These are phyloP conservation scores for Lissonota sp. DNA, from an alignment of 2,888 invertebrate species.

Conservation along the genomic window DNA sequence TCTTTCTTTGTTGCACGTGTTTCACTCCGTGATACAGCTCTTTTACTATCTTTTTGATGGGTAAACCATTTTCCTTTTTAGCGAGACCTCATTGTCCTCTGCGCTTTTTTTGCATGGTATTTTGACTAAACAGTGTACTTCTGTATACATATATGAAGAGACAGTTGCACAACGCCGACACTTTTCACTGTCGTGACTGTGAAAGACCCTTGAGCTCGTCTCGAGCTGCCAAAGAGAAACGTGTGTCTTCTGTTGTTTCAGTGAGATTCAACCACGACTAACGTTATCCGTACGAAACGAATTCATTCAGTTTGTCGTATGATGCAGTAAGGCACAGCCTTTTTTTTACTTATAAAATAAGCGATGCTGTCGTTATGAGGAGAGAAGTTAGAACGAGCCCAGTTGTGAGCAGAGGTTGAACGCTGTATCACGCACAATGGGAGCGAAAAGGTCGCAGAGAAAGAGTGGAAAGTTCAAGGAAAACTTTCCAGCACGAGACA, in stretches of 20 bases:
- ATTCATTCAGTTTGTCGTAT: constrained; percentile 11
- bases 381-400: constrained; percentile 38
- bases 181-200: constrained; percentile 42
- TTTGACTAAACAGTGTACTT: not conserved
- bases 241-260: constrained; percentile 5
- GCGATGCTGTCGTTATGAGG: constrained; percentile 42
- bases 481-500: constrained; percentile 4
- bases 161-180: constrained; percentile 3
- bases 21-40: constrained; percentile 4
- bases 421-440: constrained; percentile 10
- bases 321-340: constrained; percentile 24
- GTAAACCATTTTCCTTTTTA: constrained; percentile 27
- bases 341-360: constrained; percentile 10
- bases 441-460: constrained; percentile 32
- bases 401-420: constrained; percentile 16
- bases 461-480: constrained; percentile 57
- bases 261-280: constrained; percentile 7
- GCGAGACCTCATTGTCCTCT: constrained; percentile 15
- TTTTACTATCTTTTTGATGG: constrained; percentile 46
- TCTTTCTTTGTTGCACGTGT: constrained; percentile 21
- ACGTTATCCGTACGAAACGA: constrained; percentile 18
- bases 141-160: not conserved
- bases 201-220: constrained; percentile 49
- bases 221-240: constrained; percentile 40
- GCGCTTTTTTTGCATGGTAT: not conserved